Percentiles rank a stretch among this genome's conserved stretches.
Conservation (phyloP, 1,140 invertebrate species). For the Phortica variegata region DNA sequence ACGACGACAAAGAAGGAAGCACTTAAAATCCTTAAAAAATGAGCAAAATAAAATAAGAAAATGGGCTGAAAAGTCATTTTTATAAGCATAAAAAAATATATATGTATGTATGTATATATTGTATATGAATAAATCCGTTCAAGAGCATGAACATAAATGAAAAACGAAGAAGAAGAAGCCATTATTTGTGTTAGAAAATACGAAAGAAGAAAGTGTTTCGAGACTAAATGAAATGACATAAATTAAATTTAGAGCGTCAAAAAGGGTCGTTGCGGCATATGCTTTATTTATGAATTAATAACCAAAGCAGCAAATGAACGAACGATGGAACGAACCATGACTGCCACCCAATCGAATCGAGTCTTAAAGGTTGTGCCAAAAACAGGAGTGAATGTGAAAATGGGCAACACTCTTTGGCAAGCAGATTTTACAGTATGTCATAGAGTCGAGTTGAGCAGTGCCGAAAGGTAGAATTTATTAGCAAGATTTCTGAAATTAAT, state of each 20-base stretch:
- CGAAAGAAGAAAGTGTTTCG: background rate
- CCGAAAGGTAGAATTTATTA: slow-evolving; percentile 1
- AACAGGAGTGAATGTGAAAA: too few relatives aligned
- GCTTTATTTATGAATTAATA: slow-evolving; percentile 48
- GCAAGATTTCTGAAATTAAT: slow-evolving; percentile 27
- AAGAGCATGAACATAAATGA: too few relatives aligned
- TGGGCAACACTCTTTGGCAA: slow-evolving; percentile 14
- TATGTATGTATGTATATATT: too few relatives aligned
- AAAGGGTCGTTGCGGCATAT: slow-evolving; percentile 5
- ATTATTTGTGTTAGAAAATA: too few relatives aligned
- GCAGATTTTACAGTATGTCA: slow-evolving; percentile 20
- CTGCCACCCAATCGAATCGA: too few relatives aligned
- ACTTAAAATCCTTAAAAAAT: too few relatives aligned
- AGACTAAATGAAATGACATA: slow-evolving; percentile 26
- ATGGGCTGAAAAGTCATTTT: slow-evolving; percentile 15
- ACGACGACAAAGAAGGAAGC: background rate
- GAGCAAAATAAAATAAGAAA: slow-evolving; percentile 6
- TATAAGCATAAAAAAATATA: too few relatives aligned
- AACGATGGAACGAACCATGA: background rate
- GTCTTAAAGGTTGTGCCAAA: too few relatives aligned
- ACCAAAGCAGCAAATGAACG: slow-evolving; percentile 23
- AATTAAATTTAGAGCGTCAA: slow-evolving; percentile 18
- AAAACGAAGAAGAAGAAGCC: too few relatives aligned
- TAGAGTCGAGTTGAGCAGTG: slow-evolving; percentile 1
- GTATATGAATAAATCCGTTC: too few relatives aligned